A percentile compares a stretch with the other conserved stretches of the same genome.
Conservation (phyloP, 2,888 invertebrate species). For the Anoncus sp. region DNA sequence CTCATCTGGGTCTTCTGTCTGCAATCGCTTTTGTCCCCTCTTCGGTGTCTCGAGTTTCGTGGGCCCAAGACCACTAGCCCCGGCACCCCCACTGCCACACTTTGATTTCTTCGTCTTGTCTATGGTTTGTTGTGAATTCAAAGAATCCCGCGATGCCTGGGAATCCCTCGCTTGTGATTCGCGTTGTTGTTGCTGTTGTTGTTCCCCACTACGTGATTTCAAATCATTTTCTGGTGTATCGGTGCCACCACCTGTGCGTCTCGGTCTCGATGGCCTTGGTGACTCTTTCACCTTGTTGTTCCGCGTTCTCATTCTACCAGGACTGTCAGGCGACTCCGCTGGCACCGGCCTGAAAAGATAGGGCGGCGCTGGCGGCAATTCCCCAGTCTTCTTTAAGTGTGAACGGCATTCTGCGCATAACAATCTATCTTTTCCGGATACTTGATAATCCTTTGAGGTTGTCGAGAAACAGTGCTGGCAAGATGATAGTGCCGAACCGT, state of each 20-base stretch:
- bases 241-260: constrained; percentile 85
- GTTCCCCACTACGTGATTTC: constrained; percentile 72
- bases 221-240: constrained; percentile 84
- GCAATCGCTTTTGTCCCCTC: constrained; percentile 86
- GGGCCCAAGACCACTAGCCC: constrained; percentile 42
- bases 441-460: constrained; percentile 85
- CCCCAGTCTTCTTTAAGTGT: constrained; percentile 91
- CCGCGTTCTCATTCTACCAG: constrained; percentile 95
- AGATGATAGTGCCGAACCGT: constrained; percentile 83
- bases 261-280: constrained; percentile 84
- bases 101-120: constrained; percentile 83
- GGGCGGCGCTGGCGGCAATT: constrained; percentile 86
- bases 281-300: constrained; percentile 92
- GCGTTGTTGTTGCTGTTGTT: constrained; percentile 72
- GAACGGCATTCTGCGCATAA: constrained; percentile 91
- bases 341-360: constrained; percentile 85
- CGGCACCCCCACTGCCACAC: constrained; percentile 68
- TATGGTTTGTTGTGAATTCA: constrained; percentile 81
- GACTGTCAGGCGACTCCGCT: constrained; percentile 89
- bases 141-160: constrained; percentile 53
- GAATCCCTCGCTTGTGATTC: constrained; percentile 45
- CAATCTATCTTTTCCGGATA: constrained; percentile 89
- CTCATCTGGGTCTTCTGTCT: constrained; percentile 85
- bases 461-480: constrained; percentile 91
- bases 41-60: constrained; percentile 80